A percentile compares a stretch with the other conserved stretches of the same genome.
Conservation (phyloP, 2,888 invertebrate species). For the Drosophila merina region DNA sequence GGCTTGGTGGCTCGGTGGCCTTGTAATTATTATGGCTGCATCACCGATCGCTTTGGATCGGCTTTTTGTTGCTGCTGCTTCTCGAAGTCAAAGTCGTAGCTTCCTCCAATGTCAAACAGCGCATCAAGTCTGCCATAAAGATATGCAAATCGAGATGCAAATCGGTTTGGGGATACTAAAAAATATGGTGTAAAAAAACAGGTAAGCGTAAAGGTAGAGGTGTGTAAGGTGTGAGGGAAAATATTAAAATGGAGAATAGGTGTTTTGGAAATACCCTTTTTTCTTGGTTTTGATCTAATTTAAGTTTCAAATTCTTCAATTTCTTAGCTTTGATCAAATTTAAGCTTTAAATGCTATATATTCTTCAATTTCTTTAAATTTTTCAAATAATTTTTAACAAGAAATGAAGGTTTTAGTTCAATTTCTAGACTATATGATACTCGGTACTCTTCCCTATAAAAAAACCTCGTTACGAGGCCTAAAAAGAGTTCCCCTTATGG, state of each 20-base stretch:
- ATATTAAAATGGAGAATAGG: too few relatives aligned
- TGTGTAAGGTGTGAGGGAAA: constrained; percentile 10
- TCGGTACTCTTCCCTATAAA: too few relatives aligned
- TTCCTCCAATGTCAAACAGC: constrained; percentile 59
- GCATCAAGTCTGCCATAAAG: constrained; percentile 39
- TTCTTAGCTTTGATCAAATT: too few relatives aligned
- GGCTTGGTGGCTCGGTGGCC: constrained; percentile 12
- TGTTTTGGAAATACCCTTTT: not conserved
- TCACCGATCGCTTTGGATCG: constrained; percentile 9
- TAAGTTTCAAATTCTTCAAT: too few relatives aligned
- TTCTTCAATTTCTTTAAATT: too few relatives aligned
- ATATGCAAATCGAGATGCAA: constrained; percentile 66
- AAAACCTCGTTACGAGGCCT: too few relatives aligned
- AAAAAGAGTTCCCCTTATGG: too few relatives aligned
- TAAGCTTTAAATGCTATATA: too few relatives aligned
- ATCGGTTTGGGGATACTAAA: constrained; percentile 32
- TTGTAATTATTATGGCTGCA: constrained; percentile 15
- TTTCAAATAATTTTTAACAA: too few relatives aligned
- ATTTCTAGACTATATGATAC: too few relatives aligned
- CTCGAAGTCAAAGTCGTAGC: constrained; percentile 18
- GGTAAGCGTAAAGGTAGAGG: constrained; percentile 5
- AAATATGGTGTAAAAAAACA: constrained; percentile 28
- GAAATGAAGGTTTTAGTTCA: too few relatives aligned
- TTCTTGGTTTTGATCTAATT: too few relatives aligned
- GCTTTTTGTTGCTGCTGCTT: constrained; percentile 6